phyloP scores from a whole-genome alignment of 2,888 invertebrate genomes.

The Nysson spinosus region DNA sequence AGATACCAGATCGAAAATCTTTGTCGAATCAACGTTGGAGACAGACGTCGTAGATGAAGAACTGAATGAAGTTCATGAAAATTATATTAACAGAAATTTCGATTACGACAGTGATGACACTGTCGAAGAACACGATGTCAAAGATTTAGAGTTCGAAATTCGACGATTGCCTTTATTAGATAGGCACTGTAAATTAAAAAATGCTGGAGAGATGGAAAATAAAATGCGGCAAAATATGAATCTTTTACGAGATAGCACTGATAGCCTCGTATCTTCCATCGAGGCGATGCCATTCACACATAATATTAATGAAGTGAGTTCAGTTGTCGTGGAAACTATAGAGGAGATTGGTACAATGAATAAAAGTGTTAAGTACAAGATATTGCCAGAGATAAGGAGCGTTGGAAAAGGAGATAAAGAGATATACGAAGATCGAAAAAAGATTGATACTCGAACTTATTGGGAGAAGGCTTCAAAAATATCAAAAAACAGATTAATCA shows the following conservation, averaged over 20 bases:
- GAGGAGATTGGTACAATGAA: constrained; percentile 43
- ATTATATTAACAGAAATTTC: constrained; percentile 44
- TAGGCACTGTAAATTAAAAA: too few species aligned
- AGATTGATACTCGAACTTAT: constrained; percentile 29
- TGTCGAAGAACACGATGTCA: background rate
- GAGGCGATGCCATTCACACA: constrained; percentile 44
- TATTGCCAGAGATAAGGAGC: constrained; percentile 50
- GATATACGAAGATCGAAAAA: constrained; percentile 8
- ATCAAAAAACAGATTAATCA: constrained; percentile 51
- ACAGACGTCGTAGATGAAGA: constrained; percentile 1
- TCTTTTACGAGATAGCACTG: constrained; percentile 58
- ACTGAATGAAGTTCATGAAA: constrained; percentile 37
- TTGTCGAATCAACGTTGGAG: background rate
- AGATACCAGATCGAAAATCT: background rate
- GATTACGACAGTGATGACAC: constrained; percentile 53
- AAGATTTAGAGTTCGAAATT: background rate
- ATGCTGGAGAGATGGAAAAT: constrained; percentile 3
- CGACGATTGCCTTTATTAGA: too few species aligned
- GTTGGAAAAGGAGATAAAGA: constrained; percentile 13
- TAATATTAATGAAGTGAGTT: constrained; percentile 10
- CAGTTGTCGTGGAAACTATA: constrained; percentile 55
- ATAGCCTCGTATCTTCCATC: constrained; percentile 60
- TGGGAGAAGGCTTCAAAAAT: constrained; percentile 56
- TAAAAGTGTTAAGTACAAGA: constrained; percentile 14
- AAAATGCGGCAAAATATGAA: constrained; percentile 48